Base-by-base conservation (phyloP, 2,113 vertebrate genomes). In the Urocolius indicus region DNA sequence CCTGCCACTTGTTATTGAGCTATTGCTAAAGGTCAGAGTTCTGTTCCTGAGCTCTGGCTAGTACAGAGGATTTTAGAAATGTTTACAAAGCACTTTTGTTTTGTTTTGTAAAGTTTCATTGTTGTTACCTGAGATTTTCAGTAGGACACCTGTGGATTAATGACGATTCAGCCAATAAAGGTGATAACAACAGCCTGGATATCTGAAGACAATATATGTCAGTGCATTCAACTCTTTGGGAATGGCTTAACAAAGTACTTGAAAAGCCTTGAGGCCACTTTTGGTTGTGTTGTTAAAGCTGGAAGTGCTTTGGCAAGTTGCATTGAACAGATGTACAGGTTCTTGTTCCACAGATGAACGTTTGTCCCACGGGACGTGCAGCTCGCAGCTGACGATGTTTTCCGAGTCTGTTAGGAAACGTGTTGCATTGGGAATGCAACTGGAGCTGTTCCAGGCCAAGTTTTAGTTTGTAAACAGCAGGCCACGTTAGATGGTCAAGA, bases 281-380 rank as follows among this genome's bases (percentile, higher is more conserved):
- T 41, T 41, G 38, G 38, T 41, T 41, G 38, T 41, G 38, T 41
- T 41, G 38, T 41, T 41, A 41, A 41, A 41, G 38, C 12, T 71
- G 69, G 38, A 95, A 89, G 34, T 74, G 41, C 76, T 86, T 89
- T 69, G 93, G 91, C 84, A 85, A 90, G 95, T 61, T 94, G 80
- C 91, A 71, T 95, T 92, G 94, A 95, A n/a, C 91, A 78, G 93
- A 88, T 54, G 27, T 79, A 46, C 89, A 48, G 80, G 84, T 87
- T 96, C 91, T 96, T 96, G 93, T 86, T 95, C 84, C 89, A 57
- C 61, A 96, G 93, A 88, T 80, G 89, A 91, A 89, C 80, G 36
- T 87, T 95, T 93, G 82, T 88, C 90, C 92, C 41, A 11, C 23
- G 68, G 84, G 88, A 92, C 48, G 87, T 83, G 54, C 79, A 75